Base-by-base conservation (phyloP, 2,113 vertebrate genomes). In the Psittacus erithacus region DNA sequence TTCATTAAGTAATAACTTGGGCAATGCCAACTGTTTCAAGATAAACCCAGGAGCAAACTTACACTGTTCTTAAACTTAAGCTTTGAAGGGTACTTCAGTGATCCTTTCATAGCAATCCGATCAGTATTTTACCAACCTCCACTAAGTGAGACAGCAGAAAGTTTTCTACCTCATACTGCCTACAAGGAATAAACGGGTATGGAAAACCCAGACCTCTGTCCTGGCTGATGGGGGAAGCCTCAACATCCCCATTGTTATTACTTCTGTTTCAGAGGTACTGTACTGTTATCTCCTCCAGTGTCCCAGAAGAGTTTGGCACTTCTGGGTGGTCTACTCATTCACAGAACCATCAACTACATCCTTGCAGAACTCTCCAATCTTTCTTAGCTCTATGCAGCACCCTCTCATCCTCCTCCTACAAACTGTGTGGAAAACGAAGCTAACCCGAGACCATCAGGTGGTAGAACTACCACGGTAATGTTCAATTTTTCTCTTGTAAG, bases 401-500 rank as follows among this genome's bases (percentile, higher is more conserved):
- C 16, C 9, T 87, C 39, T 68, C 43, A n/a, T 16, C 4, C 24
- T 81, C 16, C 23, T 52, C 18, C 70, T 38, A 44, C 27, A 44
- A 68, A 23, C 1, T 11, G 10, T 2, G 3, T 62, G 20, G 43
- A 35, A 50, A 67, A 83, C 13, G 24, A 88, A 74, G 41, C 2
- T 38, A 7, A 10, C 24, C 52, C 8, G 53, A 5, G 1, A 28
- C 52, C 53, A 33, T 7, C 23, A 82, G 53, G 19, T 6, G 4
- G 41, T 4, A 52, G 24, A 86, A 50, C 17, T 67, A 27, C 64
- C n/a, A 50, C 0, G 0, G 7, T 6, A 43, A 49, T 5, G 6
- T 43, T 80, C 33, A 20, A 1, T 81, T 83, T 74, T 81, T 27
- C 43, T 75, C 46, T 31, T 64, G 41, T 7, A 39, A 80, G 33